Evolutionary conservation across 2,113 vertebrate species (phyloP).

Genomic region (Nesospiza acunhae): DNA sequence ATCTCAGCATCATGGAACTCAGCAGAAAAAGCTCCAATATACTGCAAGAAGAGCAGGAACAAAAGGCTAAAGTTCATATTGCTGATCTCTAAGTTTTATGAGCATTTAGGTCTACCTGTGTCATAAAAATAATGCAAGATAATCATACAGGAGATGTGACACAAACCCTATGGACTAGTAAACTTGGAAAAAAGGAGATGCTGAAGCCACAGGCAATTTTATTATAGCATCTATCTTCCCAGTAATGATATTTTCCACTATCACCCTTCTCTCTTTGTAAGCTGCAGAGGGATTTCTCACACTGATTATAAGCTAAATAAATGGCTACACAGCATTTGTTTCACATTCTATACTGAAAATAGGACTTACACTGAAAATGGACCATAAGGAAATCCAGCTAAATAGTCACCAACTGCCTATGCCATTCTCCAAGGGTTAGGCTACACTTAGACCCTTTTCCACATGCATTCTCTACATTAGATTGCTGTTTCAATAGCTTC

Average conservation of each 20-base stretch:
- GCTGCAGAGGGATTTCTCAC: not conserved
- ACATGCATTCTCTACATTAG: not conserved
- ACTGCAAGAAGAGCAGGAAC: not conserved
- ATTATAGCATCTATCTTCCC: not conserved
- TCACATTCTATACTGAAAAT: not conserved
- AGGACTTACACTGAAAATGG: not conserved
- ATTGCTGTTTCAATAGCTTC: slow-evolving; percentile 1
- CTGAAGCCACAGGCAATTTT: not conserved
- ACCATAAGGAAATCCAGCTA: not conserved
- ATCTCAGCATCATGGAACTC: not conserved
- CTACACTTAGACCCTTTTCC: not conserved
- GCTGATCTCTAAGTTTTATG: not conserved
- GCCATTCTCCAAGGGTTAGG: not conserved
- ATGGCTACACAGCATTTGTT: not conserved
- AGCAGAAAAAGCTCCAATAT: not conserved
- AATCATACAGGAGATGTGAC: not conserved
- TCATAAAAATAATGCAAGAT: not conserved
- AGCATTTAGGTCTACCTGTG: not conserved
- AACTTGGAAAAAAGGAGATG: not conserved
- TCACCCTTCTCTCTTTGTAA: not conserved
- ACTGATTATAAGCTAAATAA: not conserved
- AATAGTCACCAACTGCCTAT: not conserved
- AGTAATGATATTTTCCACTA: not conserved
- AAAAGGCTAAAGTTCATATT: not conserved
- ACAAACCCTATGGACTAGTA: not conserved